Conservation (phyloP, 1,140 invertebrate genomes). For the Geopemphigus sp. region DNA sequence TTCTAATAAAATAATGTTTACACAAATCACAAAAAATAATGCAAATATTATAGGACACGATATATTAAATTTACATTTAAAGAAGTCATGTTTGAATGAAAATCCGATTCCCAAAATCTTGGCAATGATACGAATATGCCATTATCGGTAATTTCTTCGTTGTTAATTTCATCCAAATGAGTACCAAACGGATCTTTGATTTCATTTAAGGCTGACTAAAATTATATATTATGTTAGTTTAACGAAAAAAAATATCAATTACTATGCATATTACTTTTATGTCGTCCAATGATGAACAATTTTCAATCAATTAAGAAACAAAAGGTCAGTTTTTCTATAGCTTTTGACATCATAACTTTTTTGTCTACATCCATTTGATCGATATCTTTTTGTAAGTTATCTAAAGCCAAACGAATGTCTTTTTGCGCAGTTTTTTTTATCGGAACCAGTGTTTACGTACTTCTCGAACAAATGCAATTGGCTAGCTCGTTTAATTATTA, state of each 20-base stretch:
- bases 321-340: constrained; percentile 16
- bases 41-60: background rate
- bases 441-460: constrained; percentile 62
- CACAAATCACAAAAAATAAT: too few species aligned
- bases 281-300: background rate
- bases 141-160: constrained; percentile 83
- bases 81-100: constrained; percentile 93
- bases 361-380: constrained; percentile 61
- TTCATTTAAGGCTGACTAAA: constrained; percentile 58
- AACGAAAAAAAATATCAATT: constrained; percentile 5
- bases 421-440: constrained; percentile 11
- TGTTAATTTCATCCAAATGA: constrained; percentile 82
- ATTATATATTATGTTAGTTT: constrained; percentile 57
- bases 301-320: constrained; percentile 11
- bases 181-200: constrained; percentile 85
- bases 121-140: constrained; percentile 85
- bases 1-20: too few species aligned
- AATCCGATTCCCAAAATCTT: constrained; percentile 88
- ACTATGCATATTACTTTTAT: background rate
- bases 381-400: constrained; percentile 65
- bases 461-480: constrained; percentile 88
- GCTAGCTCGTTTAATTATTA: constrained; percentile 93
- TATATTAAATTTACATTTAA: constrained; percentile 90
- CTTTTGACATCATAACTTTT: constrained; percentile 52
- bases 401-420: constrained; percentile 64